Percentiles rank a stretch among this genome's conserved stretches.
phyloP scores from a whole-genome alignment of 2,888 invertebrate genomes.

The Thera obeliscata region DNA sequence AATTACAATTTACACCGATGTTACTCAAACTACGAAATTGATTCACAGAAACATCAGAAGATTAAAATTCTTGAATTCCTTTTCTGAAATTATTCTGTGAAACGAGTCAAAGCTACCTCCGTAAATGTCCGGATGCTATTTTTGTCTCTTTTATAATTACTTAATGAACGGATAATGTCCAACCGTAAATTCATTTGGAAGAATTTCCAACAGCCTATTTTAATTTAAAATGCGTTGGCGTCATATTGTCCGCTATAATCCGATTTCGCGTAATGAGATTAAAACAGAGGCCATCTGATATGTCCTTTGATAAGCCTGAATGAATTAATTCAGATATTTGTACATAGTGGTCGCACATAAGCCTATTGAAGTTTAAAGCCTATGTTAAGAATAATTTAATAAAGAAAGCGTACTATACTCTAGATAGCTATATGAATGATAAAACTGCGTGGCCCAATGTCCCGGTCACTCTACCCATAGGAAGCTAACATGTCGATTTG shows the following conservation, averaged over 20 bases:
- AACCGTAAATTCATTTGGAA: conserved; percentile 19
- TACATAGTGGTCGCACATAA: conserved; percentile 3
- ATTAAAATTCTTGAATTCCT: conserved; percentile 8
- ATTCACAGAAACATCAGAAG: conserved; percentile 5
- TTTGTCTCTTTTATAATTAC: conserved; percentile 20
- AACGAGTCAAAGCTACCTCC: conserved; percentile 4
- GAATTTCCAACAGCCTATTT: conserved; percentile 41
- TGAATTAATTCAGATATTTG: conserved; percentile 22
- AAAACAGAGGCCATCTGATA: conserved; percentile 39
- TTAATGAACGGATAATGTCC: conserved; percentile 14
- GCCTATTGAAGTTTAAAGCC: no score
- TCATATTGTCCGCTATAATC: conserved; percentile 57
- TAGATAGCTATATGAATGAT: no score
- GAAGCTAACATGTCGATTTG: no score
- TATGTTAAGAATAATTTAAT: no score
- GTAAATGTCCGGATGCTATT: conserved; percentile 11
- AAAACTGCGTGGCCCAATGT: no score
- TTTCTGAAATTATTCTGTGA: conserved; percentile 7
- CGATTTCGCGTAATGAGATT: conserved; percentile 66
- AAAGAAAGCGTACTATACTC: no score
- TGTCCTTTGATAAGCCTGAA: conserved; percentile 31
- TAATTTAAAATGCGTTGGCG: conserved; percentile 50
- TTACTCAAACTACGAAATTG: not conserved
- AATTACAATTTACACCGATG: not conserved
- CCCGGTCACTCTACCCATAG: no score